These are phyloP conservation scores for Monochamus alternatus DNA, from an alignment of 2,888 invertebrate species.

Conservation along the genomic window DNA sequence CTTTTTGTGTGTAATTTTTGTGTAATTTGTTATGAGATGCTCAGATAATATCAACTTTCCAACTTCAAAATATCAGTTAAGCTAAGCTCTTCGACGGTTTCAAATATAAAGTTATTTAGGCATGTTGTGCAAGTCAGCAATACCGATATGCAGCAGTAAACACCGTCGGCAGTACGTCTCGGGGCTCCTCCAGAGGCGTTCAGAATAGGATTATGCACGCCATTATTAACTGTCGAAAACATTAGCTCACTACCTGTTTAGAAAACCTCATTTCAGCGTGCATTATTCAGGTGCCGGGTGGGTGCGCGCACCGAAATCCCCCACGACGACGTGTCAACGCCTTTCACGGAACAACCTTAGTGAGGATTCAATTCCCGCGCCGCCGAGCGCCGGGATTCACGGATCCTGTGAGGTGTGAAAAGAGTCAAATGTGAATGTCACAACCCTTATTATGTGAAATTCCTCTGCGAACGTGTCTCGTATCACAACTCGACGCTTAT, in stretches of 20 bases:
- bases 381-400: slow-evolving; percentile 49
- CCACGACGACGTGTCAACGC: slow-evolving; percentile 22
- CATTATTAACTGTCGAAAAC: slow-evolving; percentile 20
- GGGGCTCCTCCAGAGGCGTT: not conserved
- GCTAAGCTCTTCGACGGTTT: too few species aligned
- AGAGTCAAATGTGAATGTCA: slow-evolving; percentile 56
- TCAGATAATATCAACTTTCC: too few species aligned
- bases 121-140: too few species aligned
- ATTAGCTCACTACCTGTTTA: slow-evolving; percentile 11
- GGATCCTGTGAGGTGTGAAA: slow-evolving; percentile 55
- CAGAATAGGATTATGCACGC: slow-evolving; percentile 3
- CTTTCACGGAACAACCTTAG: slow-evolving; percentile 23
- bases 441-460: slow-evolving; percentile 50
- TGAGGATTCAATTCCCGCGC: slow-evolving; percentile 50
- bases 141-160: too few species aligned
- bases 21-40: too few species aligned
- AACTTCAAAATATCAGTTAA: too few species aligned
- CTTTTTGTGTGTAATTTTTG: too few species aligned
- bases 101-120: too few species aligned
- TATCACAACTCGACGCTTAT: slow-evolving; percentile 19
- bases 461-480: slow-evolving; percentile 35
- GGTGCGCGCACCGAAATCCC: slow-evolving; percentile 7
- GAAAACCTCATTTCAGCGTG: slow-evolving; percentile 3
- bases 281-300: slow-evolving; percentile 2
- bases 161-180: too few species aligned